These are phyloP conservation scores for Raja brachyura DNA, from an alignment of 2,113 vertebrate species.

Conservation along the genomic window DNA sequence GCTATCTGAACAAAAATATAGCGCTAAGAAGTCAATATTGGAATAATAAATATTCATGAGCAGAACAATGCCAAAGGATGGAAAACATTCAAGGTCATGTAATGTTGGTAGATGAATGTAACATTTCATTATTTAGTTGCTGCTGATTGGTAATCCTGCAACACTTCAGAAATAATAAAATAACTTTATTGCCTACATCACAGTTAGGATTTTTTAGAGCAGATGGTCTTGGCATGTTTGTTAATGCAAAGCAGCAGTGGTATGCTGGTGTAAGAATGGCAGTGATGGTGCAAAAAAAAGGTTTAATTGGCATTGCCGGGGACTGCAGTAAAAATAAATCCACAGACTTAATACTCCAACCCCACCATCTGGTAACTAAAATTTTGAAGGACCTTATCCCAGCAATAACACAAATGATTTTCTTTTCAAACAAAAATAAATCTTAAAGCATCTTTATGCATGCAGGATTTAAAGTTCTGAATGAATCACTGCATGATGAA, in stretches of 20 bases:
- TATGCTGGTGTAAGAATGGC: background rate
- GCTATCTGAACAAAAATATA: background rate
- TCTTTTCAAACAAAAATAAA: background rate
- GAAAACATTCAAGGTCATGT: background rate
- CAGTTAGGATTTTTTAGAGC: background rate
- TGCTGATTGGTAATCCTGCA: background rate
- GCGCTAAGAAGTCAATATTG: background rate
- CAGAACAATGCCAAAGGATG: background rate
- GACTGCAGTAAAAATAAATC: background rate
- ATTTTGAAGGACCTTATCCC: background rate
- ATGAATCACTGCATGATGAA: background rate
- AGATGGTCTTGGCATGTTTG: background rate
- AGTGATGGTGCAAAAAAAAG: background rate
- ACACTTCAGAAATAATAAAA: background rate
- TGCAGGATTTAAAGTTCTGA: background rate
- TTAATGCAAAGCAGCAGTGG: slow-evolving; percentile 25
- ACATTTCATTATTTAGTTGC: background rate
- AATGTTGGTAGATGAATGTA: background rate
- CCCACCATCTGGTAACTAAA: background rate
- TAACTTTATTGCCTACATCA: background rate
- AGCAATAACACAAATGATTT: background rate
- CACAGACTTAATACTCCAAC: background rate
- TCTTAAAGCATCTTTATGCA: background rate
- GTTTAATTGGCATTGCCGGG: background rate
- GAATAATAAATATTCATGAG: background rate